Base-by-base conservation (phyloP, 1,140 invertebrate genomes). In the Whitmania pigra region DNA sequence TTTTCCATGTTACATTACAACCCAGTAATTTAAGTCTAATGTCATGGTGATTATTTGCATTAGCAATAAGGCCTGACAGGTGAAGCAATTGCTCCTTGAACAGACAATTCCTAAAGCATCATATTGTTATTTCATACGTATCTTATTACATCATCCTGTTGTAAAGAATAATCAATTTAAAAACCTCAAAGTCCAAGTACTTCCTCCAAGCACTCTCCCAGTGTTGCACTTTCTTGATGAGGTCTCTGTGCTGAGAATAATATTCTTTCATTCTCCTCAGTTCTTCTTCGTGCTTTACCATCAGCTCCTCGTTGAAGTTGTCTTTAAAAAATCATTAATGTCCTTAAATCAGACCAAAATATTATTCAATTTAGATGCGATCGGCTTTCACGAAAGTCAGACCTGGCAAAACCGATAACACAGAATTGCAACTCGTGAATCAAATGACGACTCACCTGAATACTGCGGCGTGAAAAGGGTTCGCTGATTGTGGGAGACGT, bases 261-360 rank as follows among this genome's bases (percentile, higher is more conserved):
- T 86, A 88, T 27, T 83, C 84, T 71, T 86, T 86, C 29, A 90
- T 82, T 77, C 86, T 86, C 43, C 87, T 82, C 5, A 89, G 80
- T 80, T 93, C 89, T 17, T 86, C 76, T 78, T 92, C 90, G 78
- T 91, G 89, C 7, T 88, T 77, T n/a, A 85, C 85, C 20, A 92
- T 82, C 0, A 89, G 81, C 77, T 89, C 88, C 77, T 92, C 90
- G 49, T 86, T 88, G 78, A 86, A 90, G 53, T 85, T 85, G 15
- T 77, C 80, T 80, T 74, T 20, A 73, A 22, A 18, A 13, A 29
- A 22, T 22, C 11, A 31, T 6, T 27, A 25, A 31, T 67, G 29
- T 67, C n/a, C 2, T 22, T 31, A 20, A 25, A 67, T 2, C 5
- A 22, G 6, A 22, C 18, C 13, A 4, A 2, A 20, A 22, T 67